A percentile compares a stretch with the other conserved stretches of the same genome.
Evolutionary conservation across 2,797 vertebrate species (phyloP).

Genomic region (Sylvia borin): DNA sequence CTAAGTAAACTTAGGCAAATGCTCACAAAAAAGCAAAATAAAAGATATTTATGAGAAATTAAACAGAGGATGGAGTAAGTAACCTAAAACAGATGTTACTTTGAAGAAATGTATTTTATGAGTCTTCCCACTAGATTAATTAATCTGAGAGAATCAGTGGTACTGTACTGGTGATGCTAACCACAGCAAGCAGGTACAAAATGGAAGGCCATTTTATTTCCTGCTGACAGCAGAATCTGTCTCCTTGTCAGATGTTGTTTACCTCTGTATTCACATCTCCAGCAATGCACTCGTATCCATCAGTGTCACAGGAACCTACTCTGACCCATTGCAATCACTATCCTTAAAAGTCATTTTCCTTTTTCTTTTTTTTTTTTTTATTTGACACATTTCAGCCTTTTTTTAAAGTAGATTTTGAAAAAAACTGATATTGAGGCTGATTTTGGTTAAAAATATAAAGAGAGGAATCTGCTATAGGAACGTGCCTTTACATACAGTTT

Average conservation of each 20-base stretch:
- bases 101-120: slow-evolving; percentile 34
- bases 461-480: not conserved
- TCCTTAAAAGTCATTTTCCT: not conserved
- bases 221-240: slow-evolving; percentile 41
- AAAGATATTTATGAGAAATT: not conserved
- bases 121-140: slow-evolving; percentile 62
- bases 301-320: not conserved
- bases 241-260: slow-evolving; percentile 43
- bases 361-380: no score
- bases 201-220: not conserved
- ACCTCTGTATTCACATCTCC: not conserved
- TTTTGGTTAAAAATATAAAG: not conserved
- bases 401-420: not conserved
- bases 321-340: not conserved
- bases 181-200: slow-evolving; percentile 19
- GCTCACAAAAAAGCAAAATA: not conserved
- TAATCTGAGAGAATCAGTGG: slow-evolving; percentile 38
- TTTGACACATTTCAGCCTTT: not conserved
- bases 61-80: not conserved
- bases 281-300: not conserved
- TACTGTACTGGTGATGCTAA: not conserved
- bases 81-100: slow-evolving; percentile 50
- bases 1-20: not conserved
- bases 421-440: not conserved
- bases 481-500: not conserved